phyloP scores from a whole-genome alignment of 2,797 vertebrate genomes.

The Pseudotriccus pelzelni region DNA sequence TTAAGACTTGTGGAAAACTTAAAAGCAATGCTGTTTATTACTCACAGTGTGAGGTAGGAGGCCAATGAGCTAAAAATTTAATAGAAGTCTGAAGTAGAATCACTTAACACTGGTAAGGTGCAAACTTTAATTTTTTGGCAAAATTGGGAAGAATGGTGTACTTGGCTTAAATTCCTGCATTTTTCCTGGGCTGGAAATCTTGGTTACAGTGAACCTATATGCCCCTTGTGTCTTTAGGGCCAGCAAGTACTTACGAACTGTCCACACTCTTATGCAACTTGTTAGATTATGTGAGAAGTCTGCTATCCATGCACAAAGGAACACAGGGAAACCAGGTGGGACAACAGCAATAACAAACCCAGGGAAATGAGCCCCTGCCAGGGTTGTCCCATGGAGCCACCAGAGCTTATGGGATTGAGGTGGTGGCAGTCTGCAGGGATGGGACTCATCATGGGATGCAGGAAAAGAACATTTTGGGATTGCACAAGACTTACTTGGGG shows the following conservation, averaged over 20 bases:
- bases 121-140: background rate
- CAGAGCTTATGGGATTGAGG: fast-evolving
- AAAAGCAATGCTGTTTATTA: background rate
- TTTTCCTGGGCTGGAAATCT: background rate
- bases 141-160: background rate
- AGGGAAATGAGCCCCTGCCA: background rate
- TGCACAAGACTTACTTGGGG: background rate
- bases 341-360: fast-evolving
- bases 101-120: background rate
- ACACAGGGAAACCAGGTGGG: background rate
- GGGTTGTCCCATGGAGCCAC: background rate
- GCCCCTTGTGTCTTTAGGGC: background rate
- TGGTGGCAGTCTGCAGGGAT: too few relatives aligned
- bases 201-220: background rate
- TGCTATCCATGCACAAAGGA: background rate
- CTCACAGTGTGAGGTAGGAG: background rate
- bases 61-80: background rate
- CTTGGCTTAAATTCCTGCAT: background rate
- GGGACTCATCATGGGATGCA: background rate
- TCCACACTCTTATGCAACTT: background rate
- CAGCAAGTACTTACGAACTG: background rate
- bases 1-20: background rate
- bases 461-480: background rate
- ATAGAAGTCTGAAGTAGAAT: background rate
- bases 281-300: background rate